phyloP scores from a whole-genome alignment of 2,113 vertebrate genomes.

The Ciconia stormi region DNA sequence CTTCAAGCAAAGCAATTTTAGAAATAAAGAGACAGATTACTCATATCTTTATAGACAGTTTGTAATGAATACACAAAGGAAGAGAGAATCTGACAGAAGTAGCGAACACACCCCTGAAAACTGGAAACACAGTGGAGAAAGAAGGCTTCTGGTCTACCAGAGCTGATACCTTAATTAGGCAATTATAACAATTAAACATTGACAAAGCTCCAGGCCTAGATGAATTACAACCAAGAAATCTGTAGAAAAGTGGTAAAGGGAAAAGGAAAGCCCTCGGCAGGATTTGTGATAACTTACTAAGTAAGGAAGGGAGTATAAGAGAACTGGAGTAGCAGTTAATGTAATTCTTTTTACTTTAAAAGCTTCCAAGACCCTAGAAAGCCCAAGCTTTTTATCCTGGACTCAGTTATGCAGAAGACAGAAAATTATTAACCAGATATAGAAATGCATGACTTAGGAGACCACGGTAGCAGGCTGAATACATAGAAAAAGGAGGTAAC shows the following conservation, averaged over 20 bases:
- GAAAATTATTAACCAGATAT: neutral
- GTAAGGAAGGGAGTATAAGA: neutral
- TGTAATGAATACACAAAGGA: conserved; percentile 2
- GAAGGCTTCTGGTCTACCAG: neutral
- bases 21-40: neutral
- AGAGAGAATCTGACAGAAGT: neutral
- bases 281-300: neutral
- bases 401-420: neutral
- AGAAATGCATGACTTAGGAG: neutral
- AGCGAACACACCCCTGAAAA: neutral
- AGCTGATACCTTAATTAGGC: conserved; percentile 55
- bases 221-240: conserved; percentile 35
- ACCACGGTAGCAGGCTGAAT: neutral
- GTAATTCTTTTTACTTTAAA: neutral
- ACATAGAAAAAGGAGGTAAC: neutral
- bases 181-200: conserved; percentile 48
- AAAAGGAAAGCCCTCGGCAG: neutral
- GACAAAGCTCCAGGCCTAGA: conserved; percentile 39
- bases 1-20: neutral
- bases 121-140: neutral
- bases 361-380: neutral
- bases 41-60: neutral
- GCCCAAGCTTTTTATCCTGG: neutral
- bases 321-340: neutral
- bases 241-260: neutral